Base-by-base conservation (phyloP, 2,113 vertebrate species). In the Aplodontia rufa region DNA sequence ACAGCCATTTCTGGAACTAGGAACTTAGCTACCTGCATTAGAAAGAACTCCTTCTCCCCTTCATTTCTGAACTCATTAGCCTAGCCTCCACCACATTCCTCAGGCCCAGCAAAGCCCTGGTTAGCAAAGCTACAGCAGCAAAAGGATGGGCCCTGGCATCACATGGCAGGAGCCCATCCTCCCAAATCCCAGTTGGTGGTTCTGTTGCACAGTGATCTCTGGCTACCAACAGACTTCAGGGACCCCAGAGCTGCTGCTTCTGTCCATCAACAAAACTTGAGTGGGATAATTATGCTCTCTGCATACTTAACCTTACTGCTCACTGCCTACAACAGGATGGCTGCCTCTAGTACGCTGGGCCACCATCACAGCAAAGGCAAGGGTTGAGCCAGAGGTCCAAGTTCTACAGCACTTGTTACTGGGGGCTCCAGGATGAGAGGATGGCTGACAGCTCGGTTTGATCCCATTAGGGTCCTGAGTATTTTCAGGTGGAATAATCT, bases 241-340 rank as follows among this genome's bases (percentile, higher is more conserved):
- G 62, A 62, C 62, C 49, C 35, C 47, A 42, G 51, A 94, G 90
- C 71, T 51, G 75, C 79, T 74, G 74, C 95, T 93, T 93, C 32
- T 96, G 80, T 92, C 95, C 92, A 13, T 72, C 96, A 69, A 68
- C 6, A 93, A 93, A 95, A 95, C 90, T 40, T 0, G 1, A 96
- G 80, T 37, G 3, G 5, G 68, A 72, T 68, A 14, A 49, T 95
- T 90, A 75, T 16, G 51, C 64, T 92, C 86, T 92, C 85, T 62
- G 71, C 66, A 69, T 96, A 78, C 93, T 96, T 95, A 85, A 40
- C 0, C 19, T 94, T 81, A 88, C 80, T 17, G 69, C 16, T 69
- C 60, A 9, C 22, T 14, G 80, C 11, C 10, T 0, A 7, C 69
- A 84, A 80, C 0, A 51, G 60, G 37, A 80, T 0, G 0, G 78